Conservation (phyloP, 2,888 invertebrate species). For the Pherbina coryleti region DNA sequence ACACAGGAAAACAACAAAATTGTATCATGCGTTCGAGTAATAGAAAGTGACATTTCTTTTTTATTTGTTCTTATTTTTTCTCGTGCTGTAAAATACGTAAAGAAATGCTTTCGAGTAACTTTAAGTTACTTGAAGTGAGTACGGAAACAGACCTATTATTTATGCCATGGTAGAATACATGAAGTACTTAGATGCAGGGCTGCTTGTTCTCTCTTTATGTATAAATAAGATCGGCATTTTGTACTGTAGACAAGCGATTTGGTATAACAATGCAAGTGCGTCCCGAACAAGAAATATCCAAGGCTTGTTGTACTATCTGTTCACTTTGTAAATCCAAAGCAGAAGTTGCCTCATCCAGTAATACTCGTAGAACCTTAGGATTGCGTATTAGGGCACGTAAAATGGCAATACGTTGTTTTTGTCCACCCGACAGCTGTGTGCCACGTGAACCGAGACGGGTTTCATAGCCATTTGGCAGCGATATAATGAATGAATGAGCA, state of each 20-base stretch:
- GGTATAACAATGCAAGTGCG: conserved; percentile 90
- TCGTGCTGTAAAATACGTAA: too few relatives aligned
- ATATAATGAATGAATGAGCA: conserved; percentile 81
- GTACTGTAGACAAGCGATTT: conserved; percentile 86
- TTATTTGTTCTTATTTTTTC: too few relatives aligned
- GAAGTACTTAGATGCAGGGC: too few relatives aligned
- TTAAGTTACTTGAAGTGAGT: too few relatives aligned
- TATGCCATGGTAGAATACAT: too few relatives aligned
- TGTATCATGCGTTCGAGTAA: too few relatives aligned
- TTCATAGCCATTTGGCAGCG: conserved; percentile 83
- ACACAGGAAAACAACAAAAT: too few relatives aligned
- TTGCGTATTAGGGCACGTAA: conserved; percentile 82
- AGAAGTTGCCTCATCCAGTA: conserved; percentile 84
- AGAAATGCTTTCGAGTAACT: too few relatives aligned
- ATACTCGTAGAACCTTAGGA: conserved; percentile 79
- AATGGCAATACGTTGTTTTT: conserved; percentile 89
- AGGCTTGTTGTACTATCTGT: conserved; percentile 83
- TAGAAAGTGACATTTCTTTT: too few relatives aligned
- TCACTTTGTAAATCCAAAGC: conserved; percentile 84
- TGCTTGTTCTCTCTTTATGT: too few relatives aligned
- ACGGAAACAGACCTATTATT: too few relatives aligned
- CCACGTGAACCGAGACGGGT: conserved; percentile 83
- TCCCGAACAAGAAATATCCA: conserved; percentile 84
- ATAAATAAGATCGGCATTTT: conserved; percentile 87
- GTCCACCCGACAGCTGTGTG: conserved; percentile 85